Evolutionary conservation across 53 echinoderm and acorn worm species (phyloP).

Genomic region (Holothuria scabra): DNA sequence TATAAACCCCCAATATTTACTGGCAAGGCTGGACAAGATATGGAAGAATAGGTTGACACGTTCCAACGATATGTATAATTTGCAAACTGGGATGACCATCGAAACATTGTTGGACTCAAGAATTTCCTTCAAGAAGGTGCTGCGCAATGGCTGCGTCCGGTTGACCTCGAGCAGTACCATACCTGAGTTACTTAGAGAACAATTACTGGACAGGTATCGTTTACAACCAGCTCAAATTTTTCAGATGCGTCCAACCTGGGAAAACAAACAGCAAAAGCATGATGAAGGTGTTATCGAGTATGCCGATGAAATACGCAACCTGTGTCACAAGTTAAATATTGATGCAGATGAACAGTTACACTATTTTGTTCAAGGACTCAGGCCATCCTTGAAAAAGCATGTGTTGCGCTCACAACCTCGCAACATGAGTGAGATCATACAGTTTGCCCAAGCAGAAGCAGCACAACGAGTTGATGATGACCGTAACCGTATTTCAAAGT

Average conservation of each 20-base stretch:
- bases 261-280: conserved; percentile 17
- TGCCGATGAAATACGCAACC: conserved; percentile 19
- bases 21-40: not conserved
- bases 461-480: conserved; percentile 19
- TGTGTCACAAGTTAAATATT: conserved; percentile 37
- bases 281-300: conserved; percentile 17
- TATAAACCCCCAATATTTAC: not conserved
- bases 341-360: conserved; percentile 33
- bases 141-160: conserved; percentile 33
- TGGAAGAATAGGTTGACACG: conserved; percentile 30
- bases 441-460: conserved; percentile 35
- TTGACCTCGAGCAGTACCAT: not conserved
- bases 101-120: conserved; percentile 13
- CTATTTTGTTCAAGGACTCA: conserved; percentile 22
- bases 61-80: conserved; percentile 24
- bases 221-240: conserved; percentile 42
- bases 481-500: not conserved
- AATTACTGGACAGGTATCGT: conserved; percentile 21
- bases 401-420: conserved; percentile 33
- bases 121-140: conserved; percentile 20
- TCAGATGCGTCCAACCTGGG: not conserved
- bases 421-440: conserved; percentile 16
- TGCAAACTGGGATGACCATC: conserved; percentile 43
- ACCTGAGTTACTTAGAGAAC: conserved; percentile 26
- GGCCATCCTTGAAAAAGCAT: conserved; percentile 29